These are phyloP conservation scores for Peribatodes rhomboidaria DNA, from an alignment of 2,888 invertebrate genomes.

Conservation along the genomic window DNA sequence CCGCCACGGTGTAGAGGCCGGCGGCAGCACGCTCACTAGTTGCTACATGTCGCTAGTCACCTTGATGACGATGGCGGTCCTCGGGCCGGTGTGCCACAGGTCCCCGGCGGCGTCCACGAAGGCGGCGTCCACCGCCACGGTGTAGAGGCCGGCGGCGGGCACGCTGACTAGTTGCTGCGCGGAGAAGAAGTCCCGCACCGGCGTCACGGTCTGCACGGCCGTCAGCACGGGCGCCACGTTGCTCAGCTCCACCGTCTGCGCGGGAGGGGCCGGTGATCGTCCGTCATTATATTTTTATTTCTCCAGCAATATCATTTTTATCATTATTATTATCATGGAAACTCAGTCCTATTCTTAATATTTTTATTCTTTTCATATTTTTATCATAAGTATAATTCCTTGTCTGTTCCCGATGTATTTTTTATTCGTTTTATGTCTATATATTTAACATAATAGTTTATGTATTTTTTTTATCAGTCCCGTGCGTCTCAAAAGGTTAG, in stretches of 20 bases:
- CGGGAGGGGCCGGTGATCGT: too few species aligned
- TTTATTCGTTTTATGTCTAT: too few species aligned
- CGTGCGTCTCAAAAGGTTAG: too few species aligned
- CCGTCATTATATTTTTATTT: too few species aligned
- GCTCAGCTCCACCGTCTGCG: slow-evolving; percentile 73
- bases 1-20: slow-evolving; percentile 88
- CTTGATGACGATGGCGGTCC: slow-evolving; percentile 91
- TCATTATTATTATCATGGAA: too few species aligned
- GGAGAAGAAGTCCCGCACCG: slow-evolving; percentile 97
- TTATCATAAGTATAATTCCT: too few species aligned
- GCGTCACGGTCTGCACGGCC: slow-evolving; percentile 93
- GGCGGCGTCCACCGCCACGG: slow-evolving; percentile 93
- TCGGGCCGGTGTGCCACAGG: slow-evolving; percentile 96
- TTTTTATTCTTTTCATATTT: too few species aligned
- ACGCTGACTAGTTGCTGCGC: slow-evolving; percentile 95
- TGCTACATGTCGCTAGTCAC: slow-evolving; percentile 79
- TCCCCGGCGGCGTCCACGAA: slow-evolving; percentile 94
- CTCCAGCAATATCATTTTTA: too few species aligned
- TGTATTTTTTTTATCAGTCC: too few species aligned
- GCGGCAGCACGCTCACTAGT: slow-evolving; percentile 89
- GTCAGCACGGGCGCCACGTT: slow-evolving; percentile 76
- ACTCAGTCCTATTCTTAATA: too few species aligned
- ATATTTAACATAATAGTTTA: too few species aligned
- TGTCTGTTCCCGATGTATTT: too few species aligned
- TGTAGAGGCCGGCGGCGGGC: slow-evolving; percentile 75